Evolutionary conservation across 2,797 vertebrate genomes (phyloP).

Genomic region (Miichthys miiuy): DNA sequence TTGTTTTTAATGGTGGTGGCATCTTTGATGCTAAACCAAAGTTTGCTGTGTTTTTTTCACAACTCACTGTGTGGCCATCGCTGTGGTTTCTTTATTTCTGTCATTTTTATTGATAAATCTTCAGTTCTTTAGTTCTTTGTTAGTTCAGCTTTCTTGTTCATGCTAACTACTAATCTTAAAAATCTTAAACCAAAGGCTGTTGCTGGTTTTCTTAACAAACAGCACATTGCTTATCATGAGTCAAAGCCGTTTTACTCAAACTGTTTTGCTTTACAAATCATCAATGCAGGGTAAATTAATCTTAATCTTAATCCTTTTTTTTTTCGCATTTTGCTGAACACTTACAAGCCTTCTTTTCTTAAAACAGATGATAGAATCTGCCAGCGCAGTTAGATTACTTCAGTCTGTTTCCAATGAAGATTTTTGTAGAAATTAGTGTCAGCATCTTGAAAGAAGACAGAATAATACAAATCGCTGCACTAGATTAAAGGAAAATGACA

Average conservation of each 20-base stretch:
- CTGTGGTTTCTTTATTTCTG: conserved; percentile 46
- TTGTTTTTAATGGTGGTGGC: conserved; percentile 42
- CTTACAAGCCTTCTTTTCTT: neutral
- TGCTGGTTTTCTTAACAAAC: conserved; percentile 14
- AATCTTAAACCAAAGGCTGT: conserved; percentile 4
- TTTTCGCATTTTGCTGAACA: neutral
- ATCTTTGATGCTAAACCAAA: conserved; percentile 52
- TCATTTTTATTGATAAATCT: conserved; percentile 30
- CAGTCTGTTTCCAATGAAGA: conserved; percentile 8
- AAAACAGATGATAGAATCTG: conserved; percentile 11
- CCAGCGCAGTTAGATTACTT: conserved; percentile 3
- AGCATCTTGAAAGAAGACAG: neutral
- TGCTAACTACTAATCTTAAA: conserved; percentile 21
- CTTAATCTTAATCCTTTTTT: conserved; percentile 4
- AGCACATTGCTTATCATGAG: conserved; percentile 15
- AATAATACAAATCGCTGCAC: neutral
- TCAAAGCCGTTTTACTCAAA: conserved; percentile 4
- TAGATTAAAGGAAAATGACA: neutral
- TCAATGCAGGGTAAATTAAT: neutral
- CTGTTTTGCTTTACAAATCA: conserved; percentile 24
- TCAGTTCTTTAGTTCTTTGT: neutral
- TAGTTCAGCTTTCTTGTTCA: conserved; percentile 14
- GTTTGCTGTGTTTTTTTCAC: conserved; percentile 51
- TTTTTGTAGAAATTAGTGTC: neutral
- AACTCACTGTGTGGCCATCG: conserved; percentile 32